Percentiles rank a stretch among this genome's conserved stretches.
Conservation (phyloP, 2,797 vertebrate genomes). For the Tragelaphus eurycerus region DNA sequence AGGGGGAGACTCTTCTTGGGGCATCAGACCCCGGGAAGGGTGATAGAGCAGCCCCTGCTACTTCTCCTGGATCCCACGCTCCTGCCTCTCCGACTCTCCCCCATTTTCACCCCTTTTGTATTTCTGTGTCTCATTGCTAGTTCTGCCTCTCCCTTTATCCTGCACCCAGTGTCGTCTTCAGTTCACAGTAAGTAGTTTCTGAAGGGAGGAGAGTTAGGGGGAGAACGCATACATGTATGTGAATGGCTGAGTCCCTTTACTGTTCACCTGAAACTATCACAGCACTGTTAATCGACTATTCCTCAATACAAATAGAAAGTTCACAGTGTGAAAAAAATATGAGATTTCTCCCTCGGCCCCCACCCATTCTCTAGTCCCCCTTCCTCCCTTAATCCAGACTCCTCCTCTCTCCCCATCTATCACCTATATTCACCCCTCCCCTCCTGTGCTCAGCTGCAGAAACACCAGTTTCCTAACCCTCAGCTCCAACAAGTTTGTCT, state of each 20-base stretch:
- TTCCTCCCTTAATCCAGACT: neutral
- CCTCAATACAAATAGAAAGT: neutral
- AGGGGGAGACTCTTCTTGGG: neutral
- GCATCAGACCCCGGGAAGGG: too few species aligned
- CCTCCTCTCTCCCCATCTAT: neutral
- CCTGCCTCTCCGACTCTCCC: neutral
- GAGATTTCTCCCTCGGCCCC: fast-evolving
- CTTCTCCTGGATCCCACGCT: fast-evolving
- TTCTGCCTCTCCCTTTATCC: neutral
- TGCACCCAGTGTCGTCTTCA: neutral
- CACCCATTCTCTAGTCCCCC: neutral
- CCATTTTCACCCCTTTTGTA: neutral
- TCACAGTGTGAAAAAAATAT: neutral
- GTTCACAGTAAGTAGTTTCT: neutral
- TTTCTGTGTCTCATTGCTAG: too few species aligned
- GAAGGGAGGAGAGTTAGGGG: neutral
- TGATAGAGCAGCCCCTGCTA: fast-evolving
- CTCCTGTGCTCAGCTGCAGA: neutral
- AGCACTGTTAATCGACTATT: neutral
- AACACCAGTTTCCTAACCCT: neutral
- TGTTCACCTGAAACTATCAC: neutral
- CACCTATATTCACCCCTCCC: neutral
- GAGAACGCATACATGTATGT: neutral
- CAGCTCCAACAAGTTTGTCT: neutral
- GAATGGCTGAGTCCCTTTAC: neutral